Base-by-base conservation (phyloP, 2,888 invertebrate species). In the Siphlonurus alternatus region DNA sequence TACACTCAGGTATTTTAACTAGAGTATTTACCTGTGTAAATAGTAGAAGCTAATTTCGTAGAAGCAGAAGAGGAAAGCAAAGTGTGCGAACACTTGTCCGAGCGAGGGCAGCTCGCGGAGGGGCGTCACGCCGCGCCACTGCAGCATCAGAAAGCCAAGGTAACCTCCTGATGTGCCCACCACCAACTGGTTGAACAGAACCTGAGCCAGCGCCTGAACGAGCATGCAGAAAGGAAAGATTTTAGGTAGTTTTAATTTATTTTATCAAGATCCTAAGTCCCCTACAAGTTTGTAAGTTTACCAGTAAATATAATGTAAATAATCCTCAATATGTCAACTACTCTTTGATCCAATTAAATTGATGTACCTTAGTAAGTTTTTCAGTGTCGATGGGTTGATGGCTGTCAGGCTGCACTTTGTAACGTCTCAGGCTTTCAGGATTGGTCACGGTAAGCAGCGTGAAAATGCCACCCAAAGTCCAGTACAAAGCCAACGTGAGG, bases 21-120 rank as follows among this genome's bases (percentile, higher is more conserved):
- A 23, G 18, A 3, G 23, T 19, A 25, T 2, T 68, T 74, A 85
- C 81, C 90, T 84, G 76, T 92, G 91, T 10, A 87, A 85, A 73
- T 92, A 92, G 74, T 92, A 92, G 74, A 92, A 92, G 64, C 84
- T 84, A 68, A 89, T 79, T 76, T 92, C 92, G 73, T 90, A 89
- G 70, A 86, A 81, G 23, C 90, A 74, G 68, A 88, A 84, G 73
- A 85, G 87, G 61, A 89, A 78, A 1, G 83, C 83, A 65, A 91
- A 76, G 74, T 90, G 87, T 63, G 86, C 81, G 59, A 89, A 76
- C 2, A 84, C 86, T 86, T 86, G 85, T 69, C 87, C 86, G 72
- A 89, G 88, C 23, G 87, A 86, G 0, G 91, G 90, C 65, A 91
- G 74, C 69, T 85, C 84, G 7, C 83, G 76, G 20, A 87, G 78